Percentiles rank a stretch among this genome's conserved stretches.
Conservation (phyloP, 2,113 vertebrate genomes). For the Heptranchias perlo region DNA sequence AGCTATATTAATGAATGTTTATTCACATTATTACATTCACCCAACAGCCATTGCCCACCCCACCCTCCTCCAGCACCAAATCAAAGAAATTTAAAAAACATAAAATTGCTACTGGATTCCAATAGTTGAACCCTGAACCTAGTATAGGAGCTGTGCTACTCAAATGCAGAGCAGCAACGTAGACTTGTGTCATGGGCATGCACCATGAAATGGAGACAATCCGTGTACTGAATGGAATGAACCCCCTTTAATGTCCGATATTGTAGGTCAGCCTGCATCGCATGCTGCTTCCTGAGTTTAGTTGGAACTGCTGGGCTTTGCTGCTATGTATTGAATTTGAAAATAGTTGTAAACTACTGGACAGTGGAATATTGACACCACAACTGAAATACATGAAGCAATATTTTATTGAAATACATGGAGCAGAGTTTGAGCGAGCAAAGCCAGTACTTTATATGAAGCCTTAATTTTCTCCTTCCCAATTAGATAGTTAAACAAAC, state of each 20-base stretch:
- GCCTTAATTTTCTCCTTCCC: background rate
- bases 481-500: background rate
- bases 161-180: background rate
- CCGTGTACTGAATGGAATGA: background rate
- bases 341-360: background rate
- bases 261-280: background rate
- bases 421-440: background rate
- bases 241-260: background rate
- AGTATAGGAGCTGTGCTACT: background rate
- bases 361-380: background rate
- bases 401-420: background rate
- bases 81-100: background rate
- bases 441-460: background rate
- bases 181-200: background rate
- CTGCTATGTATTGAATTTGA: background rate
- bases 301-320: background rate
- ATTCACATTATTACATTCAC: background rate
- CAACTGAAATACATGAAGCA: background rate
- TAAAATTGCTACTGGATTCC: background rate
- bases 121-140: background rate
- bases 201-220: background rate
- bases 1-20: background rate
- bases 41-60: background rate
- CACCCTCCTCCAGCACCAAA: background rate
- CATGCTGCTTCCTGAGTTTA: constrained; percentile 15